Conservation (phyloP, 2,797 vertebrate species). For the Dallia pectoralis region DNA sequence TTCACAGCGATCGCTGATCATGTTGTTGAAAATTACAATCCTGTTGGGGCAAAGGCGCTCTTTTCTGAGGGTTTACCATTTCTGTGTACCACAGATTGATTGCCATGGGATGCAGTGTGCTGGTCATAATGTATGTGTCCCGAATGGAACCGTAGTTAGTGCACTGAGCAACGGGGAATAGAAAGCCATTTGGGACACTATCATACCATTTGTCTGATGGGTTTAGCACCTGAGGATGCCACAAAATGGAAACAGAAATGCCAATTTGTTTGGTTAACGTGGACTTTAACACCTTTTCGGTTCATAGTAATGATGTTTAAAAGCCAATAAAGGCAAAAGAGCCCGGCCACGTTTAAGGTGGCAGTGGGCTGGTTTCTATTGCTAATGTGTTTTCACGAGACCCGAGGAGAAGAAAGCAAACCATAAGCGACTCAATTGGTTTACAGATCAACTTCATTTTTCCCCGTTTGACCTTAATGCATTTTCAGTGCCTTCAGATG, state of each 20-base stretch:
- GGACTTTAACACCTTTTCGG: conserved; percentile 6
- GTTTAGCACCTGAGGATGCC: conserved; percentile 20
- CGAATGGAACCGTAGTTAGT: neutral
- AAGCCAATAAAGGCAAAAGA: conserved; percentile 28
- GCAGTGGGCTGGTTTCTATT: conserved; percentile 9
- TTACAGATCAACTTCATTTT: conserved; percentile 17
- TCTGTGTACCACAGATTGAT: conserved; percentile 7
- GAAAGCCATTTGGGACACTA: neutral
- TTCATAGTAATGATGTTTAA: conserved; percentile 8
- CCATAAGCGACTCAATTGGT: conserved; percentile 18
- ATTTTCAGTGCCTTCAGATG: neutral
- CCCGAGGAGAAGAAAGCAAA: conserved; percentile 11
- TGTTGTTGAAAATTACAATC: conserved; percentile 51
- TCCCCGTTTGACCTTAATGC: conserved; percentile 7
- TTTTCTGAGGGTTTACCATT: conserved; percentile 42
- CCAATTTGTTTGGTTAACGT: conserved; percentile 37
- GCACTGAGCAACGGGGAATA: neutral
- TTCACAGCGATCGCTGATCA: conserved; percentile 46
- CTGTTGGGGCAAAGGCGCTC: conserved; percentile 35
- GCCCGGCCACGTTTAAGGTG: conserved; percentile 18
- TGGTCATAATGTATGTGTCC: conserved; percentile 26
- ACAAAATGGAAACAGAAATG: conserved; percentile 36
- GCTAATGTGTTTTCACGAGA: conserved; percentile 26
- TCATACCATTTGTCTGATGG: conserved; percentile 9
- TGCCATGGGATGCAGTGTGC: conserved; percentile 24